These are phyloP conservation scores for Phaenicophaeus curvirostris DNA, from an alignment of 2,797 vertebrate species.

Conservation along the genomic window DNA sequence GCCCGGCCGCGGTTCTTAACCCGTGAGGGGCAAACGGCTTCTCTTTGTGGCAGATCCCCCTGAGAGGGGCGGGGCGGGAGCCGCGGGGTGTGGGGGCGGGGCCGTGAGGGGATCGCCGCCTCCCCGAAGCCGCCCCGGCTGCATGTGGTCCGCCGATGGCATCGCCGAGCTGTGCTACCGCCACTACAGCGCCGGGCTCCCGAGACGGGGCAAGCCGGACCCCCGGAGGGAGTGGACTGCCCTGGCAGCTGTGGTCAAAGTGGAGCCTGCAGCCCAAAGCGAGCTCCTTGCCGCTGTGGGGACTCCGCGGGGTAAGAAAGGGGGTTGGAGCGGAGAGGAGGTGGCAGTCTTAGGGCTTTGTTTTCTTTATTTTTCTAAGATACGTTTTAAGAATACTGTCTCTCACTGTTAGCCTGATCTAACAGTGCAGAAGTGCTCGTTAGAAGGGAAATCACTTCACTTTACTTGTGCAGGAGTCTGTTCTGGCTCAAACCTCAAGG, in stretches of 20 bases:
- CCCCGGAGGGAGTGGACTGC: conserved; percentile 88
- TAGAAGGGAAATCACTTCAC: no score
- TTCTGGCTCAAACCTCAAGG: no score
- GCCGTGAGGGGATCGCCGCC: no score
- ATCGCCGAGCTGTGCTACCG: conserved; percentile 84
- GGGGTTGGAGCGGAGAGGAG: not conserved
- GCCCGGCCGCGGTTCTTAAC: no score
- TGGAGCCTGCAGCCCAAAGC: conserved; percentile 36
- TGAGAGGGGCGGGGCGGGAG: no score
- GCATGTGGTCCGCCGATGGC: conserved; percentile 83
- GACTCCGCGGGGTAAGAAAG: conserved; percentile 22
- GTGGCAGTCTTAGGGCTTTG: not conserved
- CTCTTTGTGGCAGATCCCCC: no score
- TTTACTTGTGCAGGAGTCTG: no score
- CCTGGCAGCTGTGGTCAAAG: conserved; percentile 85
- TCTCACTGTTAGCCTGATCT: no score
- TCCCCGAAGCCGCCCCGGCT: no score
- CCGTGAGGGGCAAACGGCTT: no score
- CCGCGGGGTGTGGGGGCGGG: no score
- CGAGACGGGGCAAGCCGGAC: conserved; percentile 89
- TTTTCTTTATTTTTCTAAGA: not conserved
- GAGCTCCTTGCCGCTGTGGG: not conserved
- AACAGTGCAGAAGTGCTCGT: no score
- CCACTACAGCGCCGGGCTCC: conserved; percentile 81
- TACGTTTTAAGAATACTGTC: not conserved